Evolutionary conservation across 2,888 invertebrate species (phyloP), one percentile per base, ranked within the genome.

Genomic region (Melieria picta): DNA sequence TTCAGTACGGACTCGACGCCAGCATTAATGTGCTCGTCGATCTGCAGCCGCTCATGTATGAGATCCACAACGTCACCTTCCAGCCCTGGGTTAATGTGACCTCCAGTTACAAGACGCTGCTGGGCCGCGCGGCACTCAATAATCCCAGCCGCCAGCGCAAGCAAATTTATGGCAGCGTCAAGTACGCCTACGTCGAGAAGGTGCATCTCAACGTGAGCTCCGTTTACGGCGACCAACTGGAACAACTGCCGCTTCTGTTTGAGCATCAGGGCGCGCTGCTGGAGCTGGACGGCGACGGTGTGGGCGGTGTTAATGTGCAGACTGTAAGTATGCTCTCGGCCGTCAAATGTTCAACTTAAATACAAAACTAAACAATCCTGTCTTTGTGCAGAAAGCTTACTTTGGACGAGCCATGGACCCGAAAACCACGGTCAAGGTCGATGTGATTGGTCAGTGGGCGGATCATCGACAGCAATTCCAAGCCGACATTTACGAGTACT

Each of bases 401-500:
- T 85, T 81, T 46, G 83, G 85, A 0, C 85, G 85, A 13, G 76
- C 76, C 13, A 81, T 85, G 81, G 82, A 82, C 65, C 74, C 85
- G 0, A 78, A 77, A 16, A 80, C 81, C 7, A 80, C 79, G 43
- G 81, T 82, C 6, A 79, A 80, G 61, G 79, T 85, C 0, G 84
- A 85, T 66, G 77, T 85, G 4, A 81, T 84, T 68, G 84, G 84
- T 0, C 85, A 85, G 64, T 85, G 84, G 84, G 79, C 79, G 1
- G 84, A 85, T 71, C 80, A 82, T 75, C 78, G 75, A 56, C 78
- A 84, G 4, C 75, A 80, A 69, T 84, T 85, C 48, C 78, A 67
- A 9, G 85, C 82, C 5, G 81, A 83, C 63, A 78, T 85, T 48
- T 84, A 81, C 60, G 85, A 85, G 70, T 84, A 82, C 65, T 85